Percentiles rank a stretch among this genome's conserved stretches.
Conservation (phyloP, 2,888 invertebrate species). For the Pandemis heparana region DNA sequence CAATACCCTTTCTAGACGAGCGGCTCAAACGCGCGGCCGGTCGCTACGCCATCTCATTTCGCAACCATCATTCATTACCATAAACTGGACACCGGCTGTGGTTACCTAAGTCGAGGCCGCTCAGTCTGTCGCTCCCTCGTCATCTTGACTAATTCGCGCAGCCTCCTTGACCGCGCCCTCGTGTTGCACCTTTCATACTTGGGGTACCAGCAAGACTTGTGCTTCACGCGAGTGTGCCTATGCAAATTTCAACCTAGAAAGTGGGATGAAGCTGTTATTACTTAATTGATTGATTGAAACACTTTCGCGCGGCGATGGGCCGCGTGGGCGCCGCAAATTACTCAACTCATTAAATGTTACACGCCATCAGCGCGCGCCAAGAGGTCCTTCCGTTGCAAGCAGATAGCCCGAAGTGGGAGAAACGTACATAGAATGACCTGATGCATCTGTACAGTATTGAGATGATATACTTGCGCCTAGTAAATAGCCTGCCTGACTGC, state of each 20-base stretch:
- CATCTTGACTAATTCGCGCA: conserved; percentile 28
- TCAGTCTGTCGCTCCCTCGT: conserved; percentile 13
- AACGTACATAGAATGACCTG: not conserved
- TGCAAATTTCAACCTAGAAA: conserved; percentile 40
- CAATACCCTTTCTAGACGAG: not conserved
- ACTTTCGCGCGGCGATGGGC: conserved; percentile 19
- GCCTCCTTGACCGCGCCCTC: conserved; percentile 28
- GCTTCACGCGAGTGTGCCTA: conserved; percentile 5
- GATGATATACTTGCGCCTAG: no score
- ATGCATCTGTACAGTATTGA: not conserved
- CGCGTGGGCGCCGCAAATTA: conserved; percentile 15
- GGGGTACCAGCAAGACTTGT: conserved; percentile 4
- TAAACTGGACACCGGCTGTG: not conserved
- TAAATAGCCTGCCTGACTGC: no score
- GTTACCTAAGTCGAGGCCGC: conserved; percentile 2
- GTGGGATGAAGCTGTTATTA: conserved; percentile 24
- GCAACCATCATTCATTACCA: conserved; percentile 1
- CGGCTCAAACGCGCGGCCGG: not conserved
- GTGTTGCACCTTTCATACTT: conserved; percentile 21
- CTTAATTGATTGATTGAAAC: conserved; percentile 40
- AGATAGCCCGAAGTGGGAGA: not conserved
- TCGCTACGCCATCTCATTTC: not conserved
- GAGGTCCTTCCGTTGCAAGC: not conserved
- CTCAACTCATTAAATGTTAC: conserved; percentile 20
- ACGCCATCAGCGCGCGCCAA: not conserved